These are phyloP conservation scores for Hydriomena furcata DNA, from an alignment of 2,888 invertebrate species.

Conservation along the genomic window DNA sequence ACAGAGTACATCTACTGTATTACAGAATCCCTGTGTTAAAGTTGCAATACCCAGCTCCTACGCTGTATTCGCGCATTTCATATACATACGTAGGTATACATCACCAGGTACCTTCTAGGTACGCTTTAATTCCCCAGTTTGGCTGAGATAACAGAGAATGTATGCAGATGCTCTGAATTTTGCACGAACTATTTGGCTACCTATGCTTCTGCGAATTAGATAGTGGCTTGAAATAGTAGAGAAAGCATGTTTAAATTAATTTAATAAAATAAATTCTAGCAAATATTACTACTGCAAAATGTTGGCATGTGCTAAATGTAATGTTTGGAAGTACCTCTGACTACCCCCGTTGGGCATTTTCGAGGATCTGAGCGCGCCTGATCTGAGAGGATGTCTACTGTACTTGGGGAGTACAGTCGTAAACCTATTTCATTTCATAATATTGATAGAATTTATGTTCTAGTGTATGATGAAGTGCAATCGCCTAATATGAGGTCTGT, in stretches of 20 bases:
- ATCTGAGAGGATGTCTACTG: no score
- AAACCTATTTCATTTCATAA: no score
- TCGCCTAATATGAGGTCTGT: no score
- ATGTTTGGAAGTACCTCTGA: no score
- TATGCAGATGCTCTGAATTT: conserved; percentile 24
- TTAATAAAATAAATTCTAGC: neutral
- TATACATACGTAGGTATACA: conserved; percentile 4
- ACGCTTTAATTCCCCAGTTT: conserved; percentile 24
- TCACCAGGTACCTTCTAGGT: conserved; percentile 11
- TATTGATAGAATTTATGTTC: no score
- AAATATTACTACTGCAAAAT: no score
- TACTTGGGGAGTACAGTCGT: no score
- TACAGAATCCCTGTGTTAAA: neutral
- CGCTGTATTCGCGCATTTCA: conserved; percentile 1
- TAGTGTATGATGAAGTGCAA: no score
- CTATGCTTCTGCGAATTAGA: conserved; percentile 6
- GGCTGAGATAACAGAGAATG: conserved; percentile 20
- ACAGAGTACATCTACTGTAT: neutral
- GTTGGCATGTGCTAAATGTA: no score
- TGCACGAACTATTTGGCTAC: conserved; percentile 10
- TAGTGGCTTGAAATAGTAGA: conserved; percentile 8
- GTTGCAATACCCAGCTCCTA: conserved; percentile 8
- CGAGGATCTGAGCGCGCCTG: no score
- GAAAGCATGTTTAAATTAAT: neutral
- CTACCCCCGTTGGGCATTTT: no score